Conservation (phyloP, 2,113 vertebrate genomes). For the Psittacus erithacus region DNA sequence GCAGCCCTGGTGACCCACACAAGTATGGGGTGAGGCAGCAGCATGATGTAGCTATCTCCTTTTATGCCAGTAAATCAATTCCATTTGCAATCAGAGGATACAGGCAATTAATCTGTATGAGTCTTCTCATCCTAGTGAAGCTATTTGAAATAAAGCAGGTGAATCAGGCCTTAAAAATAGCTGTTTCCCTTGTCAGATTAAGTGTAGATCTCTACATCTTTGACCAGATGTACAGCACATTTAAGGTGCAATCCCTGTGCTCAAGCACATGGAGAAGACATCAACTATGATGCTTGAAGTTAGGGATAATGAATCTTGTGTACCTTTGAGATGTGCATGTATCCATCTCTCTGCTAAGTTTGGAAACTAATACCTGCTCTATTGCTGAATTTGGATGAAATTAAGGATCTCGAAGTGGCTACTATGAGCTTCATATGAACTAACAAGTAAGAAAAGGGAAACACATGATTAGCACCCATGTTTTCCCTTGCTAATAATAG, state of each 20-base stretch:
- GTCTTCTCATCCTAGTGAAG: not conserved
- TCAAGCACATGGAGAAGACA: not conserved
- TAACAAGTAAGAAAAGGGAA: not conserved
- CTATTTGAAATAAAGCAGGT: not conserved
- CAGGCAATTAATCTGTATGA: fast-evolving
- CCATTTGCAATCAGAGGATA: not conserved
- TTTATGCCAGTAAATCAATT: fast-evolving
- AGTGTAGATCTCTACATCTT: not conserved
- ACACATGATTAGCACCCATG: not conserved
- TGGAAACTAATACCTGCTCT: not conserved
- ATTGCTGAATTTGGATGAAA: not conserved
- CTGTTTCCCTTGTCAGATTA: not conserved
- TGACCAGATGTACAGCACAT: not conserved
- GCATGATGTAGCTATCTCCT: not conserved
- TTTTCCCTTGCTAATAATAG: not conserved
- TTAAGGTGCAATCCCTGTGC: not conserved
- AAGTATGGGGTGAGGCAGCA: not conserved
- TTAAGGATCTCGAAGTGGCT: not conserved
- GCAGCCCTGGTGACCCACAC: not conserved
- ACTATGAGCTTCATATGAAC: not conserved
- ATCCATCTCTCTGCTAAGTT: not conserved
- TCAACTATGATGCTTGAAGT: not conserved
- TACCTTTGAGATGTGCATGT: fast-evolving
- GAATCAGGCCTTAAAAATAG: not conserved
- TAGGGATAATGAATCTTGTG: not conserved